Conservation (phyloP, 2,797 vertebrate species). For the Sphenodon punctatus region DNA sequence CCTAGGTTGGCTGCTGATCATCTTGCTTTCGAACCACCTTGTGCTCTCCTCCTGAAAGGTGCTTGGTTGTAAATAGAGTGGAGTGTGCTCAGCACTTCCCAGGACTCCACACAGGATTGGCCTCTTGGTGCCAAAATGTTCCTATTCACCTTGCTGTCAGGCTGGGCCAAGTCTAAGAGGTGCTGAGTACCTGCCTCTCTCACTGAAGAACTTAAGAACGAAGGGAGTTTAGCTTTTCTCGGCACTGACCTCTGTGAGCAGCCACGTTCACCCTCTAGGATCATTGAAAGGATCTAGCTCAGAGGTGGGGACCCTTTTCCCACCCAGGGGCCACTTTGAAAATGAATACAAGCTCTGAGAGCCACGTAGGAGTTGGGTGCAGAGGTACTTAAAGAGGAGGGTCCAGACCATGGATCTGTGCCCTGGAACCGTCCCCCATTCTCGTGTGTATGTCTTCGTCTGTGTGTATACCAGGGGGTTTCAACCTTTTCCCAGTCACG, state of each 20-base stretch:
- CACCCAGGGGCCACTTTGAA: too few species aligned
- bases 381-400: too few species aligned
- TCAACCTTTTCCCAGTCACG: too few species aligned
- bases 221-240: not conserved
- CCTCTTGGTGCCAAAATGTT: not conserved
- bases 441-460: too few species aligned
- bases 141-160: not conserved
- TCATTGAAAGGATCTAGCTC: not conserved
- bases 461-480: too few species aligned
- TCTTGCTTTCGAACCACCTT: not conserved
- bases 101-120: too few species aligned
- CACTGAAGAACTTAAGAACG: not conserved
- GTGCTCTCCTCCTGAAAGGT: slow-evolving; percentile 24
- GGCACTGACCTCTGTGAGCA: not conserved
- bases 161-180: not conserved
- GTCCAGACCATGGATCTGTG: too few species aligned
- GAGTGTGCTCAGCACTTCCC: not conserved
- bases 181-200: not conserved
- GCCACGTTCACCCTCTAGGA: not conserved
- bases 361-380: too few species aligned
- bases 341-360: too few species aligned
- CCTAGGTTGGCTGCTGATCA: not conserved
- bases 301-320: too few species aligned
- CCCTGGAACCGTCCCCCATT: too few species aligned
- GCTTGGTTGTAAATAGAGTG: not conserved